Evolutionary conservation across 2,888 invertebrate genomes (phyloP).

Genomic region (Acanthococcus lagerstroemiae): DNA sequence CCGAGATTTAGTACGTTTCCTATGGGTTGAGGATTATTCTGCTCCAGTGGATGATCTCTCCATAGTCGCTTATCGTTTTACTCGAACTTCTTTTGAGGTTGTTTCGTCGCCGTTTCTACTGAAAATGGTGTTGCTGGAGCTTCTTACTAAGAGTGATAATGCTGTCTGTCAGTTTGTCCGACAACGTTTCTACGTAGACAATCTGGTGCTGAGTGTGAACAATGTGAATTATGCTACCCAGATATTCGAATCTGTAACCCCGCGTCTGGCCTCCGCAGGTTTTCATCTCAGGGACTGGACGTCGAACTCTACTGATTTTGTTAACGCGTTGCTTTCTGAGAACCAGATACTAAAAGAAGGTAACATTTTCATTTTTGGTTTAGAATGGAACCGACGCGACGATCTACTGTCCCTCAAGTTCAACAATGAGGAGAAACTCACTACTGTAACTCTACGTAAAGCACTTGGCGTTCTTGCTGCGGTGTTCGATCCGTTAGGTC

Average conservation of each 20-base stretch:
- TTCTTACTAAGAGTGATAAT: too few relatives aligned
- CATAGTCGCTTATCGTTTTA: too few relatives aligned
- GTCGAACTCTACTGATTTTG: neutral
- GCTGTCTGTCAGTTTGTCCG: too few relatives aligned
- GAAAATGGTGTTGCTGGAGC: too few relatives aligned
- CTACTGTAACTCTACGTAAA: neutral
- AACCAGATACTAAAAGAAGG: neutral
- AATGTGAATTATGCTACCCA: neutral
- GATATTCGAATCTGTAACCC: neutral
- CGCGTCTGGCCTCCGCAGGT: neutral
- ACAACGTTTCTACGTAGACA: too few relatives aligned
- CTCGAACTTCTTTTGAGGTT: too few relatives aligned
- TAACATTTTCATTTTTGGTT: neutral
- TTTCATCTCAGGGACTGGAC: neutral
- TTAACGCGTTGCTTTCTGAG: neutral
- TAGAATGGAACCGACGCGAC: neutral
- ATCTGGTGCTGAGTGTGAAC: neutral
- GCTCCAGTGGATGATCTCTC: too few relatives aligned
- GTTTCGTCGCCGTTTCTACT: too few relatives aligned
- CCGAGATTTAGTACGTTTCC: too few relatives aligned
- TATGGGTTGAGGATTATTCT: too few relatives aligned
- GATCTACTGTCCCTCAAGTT: neutral
- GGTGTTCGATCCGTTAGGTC: neutral
- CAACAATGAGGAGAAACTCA: neutral
- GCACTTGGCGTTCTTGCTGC: neutral